These are phyloP conservation scores for Styela clava DNA, from an alignment of 23 tunicate species.

Conservation along the genomic window DNA sequence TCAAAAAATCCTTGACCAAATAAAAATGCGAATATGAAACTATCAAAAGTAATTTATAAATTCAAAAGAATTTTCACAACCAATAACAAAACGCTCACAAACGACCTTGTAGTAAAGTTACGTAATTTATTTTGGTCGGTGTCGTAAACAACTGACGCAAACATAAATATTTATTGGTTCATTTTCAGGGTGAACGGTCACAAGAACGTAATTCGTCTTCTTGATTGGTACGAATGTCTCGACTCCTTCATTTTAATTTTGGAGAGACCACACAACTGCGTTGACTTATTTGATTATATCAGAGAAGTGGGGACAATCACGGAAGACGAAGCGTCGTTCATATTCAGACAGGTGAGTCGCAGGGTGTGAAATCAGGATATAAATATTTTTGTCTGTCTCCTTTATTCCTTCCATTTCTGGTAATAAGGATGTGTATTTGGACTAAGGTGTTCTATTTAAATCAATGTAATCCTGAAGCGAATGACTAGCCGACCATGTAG, in stretches of 20 bases:
- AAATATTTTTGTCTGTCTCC: constrained; percentile 3
- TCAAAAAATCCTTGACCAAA: too few species aligned
- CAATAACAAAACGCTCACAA: too few species aligned
- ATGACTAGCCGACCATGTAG: too few species aligned
- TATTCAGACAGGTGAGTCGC: constrained; percentile 73
- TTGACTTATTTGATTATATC: constrained; percentile 87
- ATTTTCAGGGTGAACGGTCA: constrained; percentile 62
- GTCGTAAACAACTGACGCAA: background rate
- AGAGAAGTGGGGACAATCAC: constrained; percentile 67
- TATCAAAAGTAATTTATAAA: too few species aligned
- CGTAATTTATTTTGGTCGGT: background rate
- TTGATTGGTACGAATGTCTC: constrained; percentile 81
- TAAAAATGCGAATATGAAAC: too few species aligned
- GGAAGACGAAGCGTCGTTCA: constrained; percentile 61
- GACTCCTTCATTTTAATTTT: constrained; percentile 68
- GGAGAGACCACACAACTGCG: constrained; percentile 63
- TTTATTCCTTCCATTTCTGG: too few species aligned
- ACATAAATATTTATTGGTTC: too few species aligned
- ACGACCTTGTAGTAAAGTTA: too few species aligned
- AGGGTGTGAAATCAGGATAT: background rate
- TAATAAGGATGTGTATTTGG: too few species aligned
- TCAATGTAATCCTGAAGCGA: too few species aligned
- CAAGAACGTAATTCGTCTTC: constrained; percentile 49
- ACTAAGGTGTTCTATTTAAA: too few species aligned
- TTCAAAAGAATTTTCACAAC: too few species aligned